These are phyloP conservation scores for Pempheris klunzingeri DNA, from an alignment of 2,797 vertebrate genomes.

Conservation along the genomic window DNA sequence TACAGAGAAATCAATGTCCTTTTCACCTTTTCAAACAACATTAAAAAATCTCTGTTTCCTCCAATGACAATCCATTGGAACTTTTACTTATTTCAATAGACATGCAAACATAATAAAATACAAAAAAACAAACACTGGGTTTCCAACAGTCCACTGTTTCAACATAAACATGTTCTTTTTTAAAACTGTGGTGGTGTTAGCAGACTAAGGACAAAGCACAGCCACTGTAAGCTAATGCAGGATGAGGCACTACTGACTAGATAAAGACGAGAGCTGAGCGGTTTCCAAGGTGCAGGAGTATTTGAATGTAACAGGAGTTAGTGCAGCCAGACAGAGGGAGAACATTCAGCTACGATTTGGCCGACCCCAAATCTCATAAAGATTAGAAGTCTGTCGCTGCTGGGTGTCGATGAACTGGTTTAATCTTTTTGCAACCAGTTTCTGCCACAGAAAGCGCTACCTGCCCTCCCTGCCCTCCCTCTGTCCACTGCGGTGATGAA, in stretches of 20 bases:
- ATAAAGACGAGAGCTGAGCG: constrained; percentile 8
- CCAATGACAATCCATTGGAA: neutral
- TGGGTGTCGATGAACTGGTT: constrained; percentile 20
- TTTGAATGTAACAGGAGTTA: constrained; percentile 19
- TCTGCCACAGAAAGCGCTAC: neutral
- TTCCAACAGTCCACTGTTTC: constrained; percentile 12
- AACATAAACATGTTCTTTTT: constrained; percentile 26
- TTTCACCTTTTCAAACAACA: neutral
- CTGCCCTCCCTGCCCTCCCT: constrained; percentile 15
- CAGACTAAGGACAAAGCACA: constrained; percentile 13
- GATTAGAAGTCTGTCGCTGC: neutral
- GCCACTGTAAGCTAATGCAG: constrained; percentile 13
- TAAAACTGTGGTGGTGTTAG: neutral
- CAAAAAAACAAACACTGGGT: neutral
- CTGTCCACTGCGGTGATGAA: constrained; percentile 36
- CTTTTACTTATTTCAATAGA: neutral
- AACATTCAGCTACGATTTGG: constrained; percentile 15
- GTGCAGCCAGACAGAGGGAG: constrained; percentile 48
- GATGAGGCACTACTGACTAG: neutral
- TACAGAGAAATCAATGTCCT: neutral
- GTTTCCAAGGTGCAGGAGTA: constrained; percentile 21
- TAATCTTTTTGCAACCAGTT: constrained; percentile 52
- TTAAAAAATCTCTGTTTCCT: neutral
- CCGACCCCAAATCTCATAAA: neutral
- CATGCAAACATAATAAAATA: neutral